phyloP scores from a whole-genome alignment of 2,113 vertebrate genomes.

The Clarias gariepinus region DNA sequence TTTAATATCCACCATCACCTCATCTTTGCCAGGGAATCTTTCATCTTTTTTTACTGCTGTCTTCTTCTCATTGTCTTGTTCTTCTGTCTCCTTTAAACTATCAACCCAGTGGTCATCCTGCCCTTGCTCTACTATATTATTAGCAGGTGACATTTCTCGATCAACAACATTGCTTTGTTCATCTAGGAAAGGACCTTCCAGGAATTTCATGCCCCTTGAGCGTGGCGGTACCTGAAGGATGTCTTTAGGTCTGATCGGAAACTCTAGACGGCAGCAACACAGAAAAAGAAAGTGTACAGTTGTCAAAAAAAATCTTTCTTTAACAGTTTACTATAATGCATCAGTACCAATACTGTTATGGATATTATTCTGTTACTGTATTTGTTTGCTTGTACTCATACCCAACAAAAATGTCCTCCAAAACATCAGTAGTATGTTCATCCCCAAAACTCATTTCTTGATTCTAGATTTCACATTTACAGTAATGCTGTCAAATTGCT shows the following conservation, averaged over 20 bases:
- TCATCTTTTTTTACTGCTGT: neutral
- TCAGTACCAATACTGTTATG: neutral
- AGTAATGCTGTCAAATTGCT: neutral
- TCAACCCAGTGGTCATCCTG: slow-evolving; percentile 23
- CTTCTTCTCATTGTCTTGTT: slow-evolving; percentile 24
- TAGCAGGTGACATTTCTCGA: slow-evolving; percentile 55
- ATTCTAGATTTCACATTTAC: neutral
- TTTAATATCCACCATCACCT: neutral
- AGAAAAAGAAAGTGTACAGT: neutral
- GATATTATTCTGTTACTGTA: neutral
- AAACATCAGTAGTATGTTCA: too few relatives aligned
- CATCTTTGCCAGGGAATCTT: neutral
- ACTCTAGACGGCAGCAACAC: neutral
- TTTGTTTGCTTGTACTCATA: neutral
- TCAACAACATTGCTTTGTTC: slow-evolving; percentile 49
- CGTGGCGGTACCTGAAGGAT: slow-evolving; percentile 40
- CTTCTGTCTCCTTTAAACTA: neutral
- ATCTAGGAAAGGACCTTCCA: slow-evolving; percentile 28
- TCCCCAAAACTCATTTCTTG: neutral
- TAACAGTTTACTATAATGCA: neutral
- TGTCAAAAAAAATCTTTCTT: neutral
- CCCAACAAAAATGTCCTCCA: neutral
- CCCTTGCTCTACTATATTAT: slow-evolving; percentile 34
- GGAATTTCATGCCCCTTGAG: slow-evolving; percentile 35
- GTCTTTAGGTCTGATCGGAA: neutral